These are phyloP conservation scores for Atethmia centrago DNA, from an alignment of 2,888 invertebrate genomes.

Conservation along the genomic window DNA sequence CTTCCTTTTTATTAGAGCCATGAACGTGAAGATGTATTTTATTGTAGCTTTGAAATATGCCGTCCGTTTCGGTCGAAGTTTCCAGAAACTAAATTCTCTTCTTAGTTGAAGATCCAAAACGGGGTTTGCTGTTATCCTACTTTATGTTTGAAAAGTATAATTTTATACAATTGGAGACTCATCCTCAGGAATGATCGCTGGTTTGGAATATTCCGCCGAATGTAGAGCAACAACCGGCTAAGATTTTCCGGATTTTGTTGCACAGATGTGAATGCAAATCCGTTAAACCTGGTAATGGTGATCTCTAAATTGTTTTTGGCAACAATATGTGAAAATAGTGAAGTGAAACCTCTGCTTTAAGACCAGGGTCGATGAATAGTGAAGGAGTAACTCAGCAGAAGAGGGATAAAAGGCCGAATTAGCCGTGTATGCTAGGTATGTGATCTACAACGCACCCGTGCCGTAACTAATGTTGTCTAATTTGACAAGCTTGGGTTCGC, in stretches of 20 bases:
- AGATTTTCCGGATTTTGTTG: slow-evolving; percentile 2
- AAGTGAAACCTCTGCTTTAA: not conserved
- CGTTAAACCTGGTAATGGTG: slow-evolving; percentile 5
- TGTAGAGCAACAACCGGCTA: not conserved
- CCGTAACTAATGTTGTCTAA: slow-evolving; percentile 59
- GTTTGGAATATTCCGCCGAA: slow-evolving; percentile 15
- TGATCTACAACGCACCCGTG: slow-evolving; percentile 50
- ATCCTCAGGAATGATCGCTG: slow-evolving; percentile 3
- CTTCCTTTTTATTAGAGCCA: slow-evolving; percentile 69
- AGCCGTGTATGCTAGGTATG: slow-evolving; percentile 29
- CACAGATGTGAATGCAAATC: slow-evolving; percentile 10
- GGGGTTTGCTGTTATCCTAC: slow-evolving; percentile 35
- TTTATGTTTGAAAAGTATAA: slow-evolving; percentile 38
- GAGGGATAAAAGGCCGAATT: slow-evolving; percentile 37
- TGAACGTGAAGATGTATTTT: slow-evolving; percentile 70
- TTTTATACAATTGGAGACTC: slow-evolving; percentile 38
- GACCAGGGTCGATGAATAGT: not conserved
- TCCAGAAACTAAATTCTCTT: slow-evolving; percentile 63
- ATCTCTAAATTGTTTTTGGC: slow-evolving; percentile 5
- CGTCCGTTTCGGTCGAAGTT: slow-evolving; percentile 64
- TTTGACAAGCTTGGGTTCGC: slow-evolving; percentile 59
- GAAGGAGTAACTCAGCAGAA: not conserved
- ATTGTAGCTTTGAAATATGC: slow-evolving; percentile 68
- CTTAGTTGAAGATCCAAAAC: slow-evolving; percentile 58
- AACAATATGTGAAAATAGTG: not conserved